Evolutionary conservation across 2,113 vertebrate species (phyloP).

Genomic region (Indri indri): DNA sequence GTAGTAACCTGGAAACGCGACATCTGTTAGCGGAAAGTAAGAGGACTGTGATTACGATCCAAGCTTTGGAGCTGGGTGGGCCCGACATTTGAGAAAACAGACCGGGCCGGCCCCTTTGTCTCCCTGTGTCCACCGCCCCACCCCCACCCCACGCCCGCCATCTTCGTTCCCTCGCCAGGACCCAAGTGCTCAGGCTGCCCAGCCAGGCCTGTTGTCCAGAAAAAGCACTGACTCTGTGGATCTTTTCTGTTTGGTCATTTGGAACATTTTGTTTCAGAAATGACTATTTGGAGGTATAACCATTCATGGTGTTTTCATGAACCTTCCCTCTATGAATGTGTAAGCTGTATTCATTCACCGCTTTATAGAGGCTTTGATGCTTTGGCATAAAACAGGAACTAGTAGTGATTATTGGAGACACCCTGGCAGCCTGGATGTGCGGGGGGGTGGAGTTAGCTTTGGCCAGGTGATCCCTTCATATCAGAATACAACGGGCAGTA

Average conservation of each 20-base stretch:
- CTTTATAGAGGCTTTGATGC: not conserved
- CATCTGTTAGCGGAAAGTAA: not conserved
- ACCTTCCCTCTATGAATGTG: not conserved
- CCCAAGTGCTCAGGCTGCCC: not conserved
- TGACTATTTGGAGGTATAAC: not conserved
- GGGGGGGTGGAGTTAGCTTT: not conserved
- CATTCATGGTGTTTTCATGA: not conserved
- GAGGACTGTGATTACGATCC: not conserved
- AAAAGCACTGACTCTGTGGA: not conserved
- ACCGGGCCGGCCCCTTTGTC: not conserved
- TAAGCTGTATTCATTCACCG: not conserved
- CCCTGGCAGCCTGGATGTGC: not conserved
- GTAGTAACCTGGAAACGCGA: not conserved
- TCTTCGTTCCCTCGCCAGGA: not conserved
- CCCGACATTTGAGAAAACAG: not conserved
- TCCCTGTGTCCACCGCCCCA: not conserved
- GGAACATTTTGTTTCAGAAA: conserved; percentile 27
- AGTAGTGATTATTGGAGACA: not conserved
- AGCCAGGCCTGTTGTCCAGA: not conserved
- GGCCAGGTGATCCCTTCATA: not conserved
- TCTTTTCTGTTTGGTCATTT: not conserved
- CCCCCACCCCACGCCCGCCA: too few relatives aligned
- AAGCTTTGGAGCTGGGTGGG: not conserved
- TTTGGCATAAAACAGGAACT: not conserved
- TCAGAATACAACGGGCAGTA: not conserved